Base-by-base conservation (phyloP, 2,888 invertebrate genomes). In the Lasioglossum vierecki region DNA sequence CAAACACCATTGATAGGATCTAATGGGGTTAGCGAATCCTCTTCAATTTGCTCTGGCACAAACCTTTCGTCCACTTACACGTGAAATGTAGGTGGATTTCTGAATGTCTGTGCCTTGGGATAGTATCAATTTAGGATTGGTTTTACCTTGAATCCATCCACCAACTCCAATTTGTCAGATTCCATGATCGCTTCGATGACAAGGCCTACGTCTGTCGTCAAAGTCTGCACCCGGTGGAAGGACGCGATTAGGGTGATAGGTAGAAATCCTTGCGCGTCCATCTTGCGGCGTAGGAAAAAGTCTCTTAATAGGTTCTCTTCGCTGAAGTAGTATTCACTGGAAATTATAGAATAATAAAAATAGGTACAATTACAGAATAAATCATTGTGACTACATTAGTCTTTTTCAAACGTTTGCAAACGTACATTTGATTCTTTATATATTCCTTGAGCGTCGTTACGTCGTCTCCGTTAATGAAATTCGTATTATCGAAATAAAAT, bases 241-340 rank as follows among this genome's bases (percentile, higher is more conserved):
- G 99, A 98, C 82, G 99, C 99, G 89, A 99, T 99, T 88, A 99
- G 96, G 85, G 98, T 97, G 73, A 99, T 97, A 0, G 99, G 99
- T 88, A 99, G 97, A 93, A 97, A 99, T 79, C 99, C 99, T 93
- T 99, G 97, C 4, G 96, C 95, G 92, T 98, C 98, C 99, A 99
- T 99, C 96, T 99, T 99, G 91, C 99, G 97, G 53, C 99, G 97
- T 89, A 99, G 96, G 96, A 98, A 99, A 96, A 99, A 98, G 95
- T 99, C 99, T 92, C 98, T 97, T 91, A 98, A 97, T 81, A 99
- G 96, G 96, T 99, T 99, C 93, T 99, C 99, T 89, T 98, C 97
- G 92, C 99, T 99, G 96, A 99, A 99, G 96, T 99, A 99, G 96
- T 99, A 99, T 96, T 99, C 99, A 94, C 99, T 99, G 96, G 63